These are phyloP conservation scores for Myrmecophaga tridactyla DNA, from an alignment of 2,113 vertebrate genomes.

Conservation along the genomic window DNA sequence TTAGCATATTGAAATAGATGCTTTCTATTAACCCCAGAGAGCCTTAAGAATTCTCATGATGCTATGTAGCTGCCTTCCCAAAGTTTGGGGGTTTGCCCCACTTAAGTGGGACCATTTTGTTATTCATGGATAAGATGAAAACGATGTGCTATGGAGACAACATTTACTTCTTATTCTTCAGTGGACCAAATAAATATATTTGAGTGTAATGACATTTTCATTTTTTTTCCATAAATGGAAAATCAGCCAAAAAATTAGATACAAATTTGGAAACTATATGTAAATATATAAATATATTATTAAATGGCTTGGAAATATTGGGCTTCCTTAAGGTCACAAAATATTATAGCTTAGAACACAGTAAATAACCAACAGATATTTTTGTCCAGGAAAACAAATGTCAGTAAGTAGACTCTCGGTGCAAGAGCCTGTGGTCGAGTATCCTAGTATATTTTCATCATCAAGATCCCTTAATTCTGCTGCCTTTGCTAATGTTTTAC, in stretches of 20 bases:
- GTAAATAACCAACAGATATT: neutral
- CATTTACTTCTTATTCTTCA: neutral
- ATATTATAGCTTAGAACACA: neutral
- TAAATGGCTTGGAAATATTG: conserved; percentile 58
- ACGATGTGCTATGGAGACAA: neutral
- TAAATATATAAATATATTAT: neutral
- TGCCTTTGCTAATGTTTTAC: conserved; percentile 35
- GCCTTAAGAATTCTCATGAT: neutral
- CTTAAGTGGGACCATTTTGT: neutral
- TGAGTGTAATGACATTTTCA: neutral
- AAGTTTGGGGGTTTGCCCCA: neutral
- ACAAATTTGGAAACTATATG: neutral
- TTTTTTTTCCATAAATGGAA: neutral
- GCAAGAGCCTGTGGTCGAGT: neutral
- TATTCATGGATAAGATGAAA: neutral
- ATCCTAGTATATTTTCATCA: conserved; percentile 16
- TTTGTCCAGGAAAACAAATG: neutral
- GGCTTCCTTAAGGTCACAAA: neutral
- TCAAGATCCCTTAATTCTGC: neutral
- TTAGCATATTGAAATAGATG: neutral
- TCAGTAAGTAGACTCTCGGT: neutral
- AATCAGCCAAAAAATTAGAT: conserved; percentile 6
- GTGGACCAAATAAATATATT: neutral
- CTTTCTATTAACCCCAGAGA: neutral
- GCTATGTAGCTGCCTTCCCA: neutral